Conservation (phyloP, 2,797 vertebrate species). For the Tiaroga cobitis region DNA sequence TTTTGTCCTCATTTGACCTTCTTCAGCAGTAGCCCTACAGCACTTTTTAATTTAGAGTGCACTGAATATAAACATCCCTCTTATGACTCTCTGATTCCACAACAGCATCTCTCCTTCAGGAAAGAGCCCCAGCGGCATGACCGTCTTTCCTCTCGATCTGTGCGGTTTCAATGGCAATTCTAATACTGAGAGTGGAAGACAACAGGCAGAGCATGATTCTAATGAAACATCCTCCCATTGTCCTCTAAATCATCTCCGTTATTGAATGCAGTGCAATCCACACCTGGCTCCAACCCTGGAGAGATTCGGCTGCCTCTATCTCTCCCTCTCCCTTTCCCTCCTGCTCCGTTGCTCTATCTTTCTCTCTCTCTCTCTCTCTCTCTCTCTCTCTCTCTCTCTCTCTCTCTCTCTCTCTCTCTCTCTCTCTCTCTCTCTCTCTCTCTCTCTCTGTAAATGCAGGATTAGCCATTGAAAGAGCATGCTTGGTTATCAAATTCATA, state of each 20-base stretch:
- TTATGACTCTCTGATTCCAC: constrained; percentile 32
- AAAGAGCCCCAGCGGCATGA: constrained; percentile 34
- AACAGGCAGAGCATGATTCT: constrained; percentile 45
- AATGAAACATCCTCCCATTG: constrained; percentile 64
- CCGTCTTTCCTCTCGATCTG: constrained; percentile 11
- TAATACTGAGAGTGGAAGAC: constrained; percentile 39
- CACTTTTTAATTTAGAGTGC: constrained; percentile 15
- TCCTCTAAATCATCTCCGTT: constrained; percentile 62
- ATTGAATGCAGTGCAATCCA: constrained; percentile 67
- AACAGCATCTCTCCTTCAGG: constrained; percentile 9
- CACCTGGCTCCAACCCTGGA: constrained; percentile 60
- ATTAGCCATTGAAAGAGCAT: constrained; percentile 88
- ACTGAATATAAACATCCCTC: constrained; percentile 34
- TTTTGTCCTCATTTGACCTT: constrained; percentile 34
- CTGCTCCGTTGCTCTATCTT: not conserved
- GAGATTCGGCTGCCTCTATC: constrained; percentile 41
- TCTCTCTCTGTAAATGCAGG: constrained; percentile 68
- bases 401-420: not conserved
- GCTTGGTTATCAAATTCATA: constrained; percentile 65
- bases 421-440: constrained; percentile 16
- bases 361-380: too few species aligned
- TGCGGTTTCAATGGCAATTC: constrained; percentile 11
- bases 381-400: not conserved
- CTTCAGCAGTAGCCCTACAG: constrained; percentile 16
- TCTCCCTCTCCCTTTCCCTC: constrained; percentile 26